A percentile compares a stretch with the other conserved stretches of the same genome.
phyloP scores from a whole-genome alignment of 2,797 vertebrate species.

The Phrynocephalus forsythii region DNA sequence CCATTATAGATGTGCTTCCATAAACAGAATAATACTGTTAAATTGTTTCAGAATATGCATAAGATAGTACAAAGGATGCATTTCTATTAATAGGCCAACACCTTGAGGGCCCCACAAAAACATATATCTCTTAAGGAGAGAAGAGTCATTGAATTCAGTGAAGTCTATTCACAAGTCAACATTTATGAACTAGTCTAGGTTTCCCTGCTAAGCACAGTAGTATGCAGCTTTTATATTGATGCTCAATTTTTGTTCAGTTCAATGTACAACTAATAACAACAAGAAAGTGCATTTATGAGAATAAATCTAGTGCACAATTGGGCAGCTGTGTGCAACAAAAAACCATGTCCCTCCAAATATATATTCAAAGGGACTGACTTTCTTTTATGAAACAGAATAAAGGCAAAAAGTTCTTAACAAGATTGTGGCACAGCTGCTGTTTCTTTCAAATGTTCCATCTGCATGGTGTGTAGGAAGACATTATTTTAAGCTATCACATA shows the following conservation, averaged over 20 bases:
- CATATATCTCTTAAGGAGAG: too few species aligned
- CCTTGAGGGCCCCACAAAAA: too few species aligned
- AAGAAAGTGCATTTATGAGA: constrained; percentile 16
- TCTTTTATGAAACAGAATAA: constrained; percentile 28
- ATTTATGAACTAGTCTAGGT: not conserved
- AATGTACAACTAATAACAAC: constrained; percentile 40
- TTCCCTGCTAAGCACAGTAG: not conserved
- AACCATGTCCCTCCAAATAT: not conserved
- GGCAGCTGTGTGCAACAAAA: constrained; percentile 47
- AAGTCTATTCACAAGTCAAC: not conserved
- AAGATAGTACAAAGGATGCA: too few species aligned
- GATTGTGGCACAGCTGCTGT: constrained; percentile 41
- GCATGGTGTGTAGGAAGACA: constrained; percentile 18
- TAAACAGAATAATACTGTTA: not conserved
- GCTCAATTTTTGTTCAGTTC: not conserved
- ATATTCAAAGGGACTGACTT: constrained; percentile 46
- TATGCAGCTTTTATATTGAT: not conserved
- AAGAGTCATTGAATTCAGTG: not conserved
- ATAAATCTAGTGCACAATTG: constrained; percentile 41
- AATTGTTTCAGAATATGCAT: not conserved
- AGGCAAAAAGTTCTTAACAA: not conserved
- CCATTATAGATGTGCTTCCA: not conserved
- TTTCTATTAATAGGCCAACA: too few species aligned
- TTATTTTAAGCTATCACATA: constrained; percentile 35
- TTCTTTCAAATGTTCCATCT: constrained; percentile 34